phyloP scores from a whole-genome alignment of 2,113 vertebrate genomes.

The Scomber colias region DNA sequence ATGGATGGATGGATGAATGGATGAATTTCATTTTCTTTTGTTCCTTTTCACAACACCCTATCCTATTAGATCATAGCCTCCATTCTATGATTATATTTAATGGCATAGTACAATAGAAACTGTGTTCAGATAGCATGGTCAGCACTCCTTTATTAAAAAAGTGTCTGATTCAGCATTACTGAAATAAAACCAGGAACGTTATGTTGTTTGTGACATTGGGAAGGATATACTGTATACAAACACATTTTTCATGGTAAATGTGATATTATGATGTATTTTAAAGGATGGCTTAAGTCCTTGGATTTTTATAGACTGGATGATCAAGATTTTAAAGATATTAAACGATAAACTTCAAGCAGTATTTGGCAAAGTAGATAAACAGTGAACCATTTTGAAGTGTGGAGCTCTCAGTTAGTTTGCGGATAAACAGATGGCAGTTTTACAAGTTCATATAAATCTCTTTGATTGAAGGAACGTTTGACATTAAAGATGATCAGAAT shows the following conservation, averaged over 20 bases:
- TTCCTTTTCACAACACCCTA: neutral
- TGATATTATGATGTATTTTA: constrained; percentile 26
- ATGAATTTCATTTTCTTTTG: neutral
- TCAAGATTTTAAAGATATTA: constrained; percentile 52
- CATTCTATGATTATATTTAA: neutral
- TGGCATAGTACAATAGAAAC: constrained; percentile 1
- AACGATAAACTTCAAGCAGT: constrained; percentile 47
- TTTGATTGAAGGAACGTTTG: constrained; percentile 46
- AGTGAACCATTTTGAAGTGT: constrained; percentile 41
- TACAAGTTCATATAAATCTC: constrained; percentile 59
- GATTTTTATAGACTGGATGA: constrained; percentile 28
- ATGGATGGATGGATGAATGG: neutral
- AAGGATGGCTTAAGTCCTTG: constrained; percentile 11
- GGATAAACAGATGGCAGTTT: constrained; percentile 72
- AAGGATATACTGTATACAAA: neutral
- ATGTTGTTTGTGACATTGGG: too few relatives aligned
- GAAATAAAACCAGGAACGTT: neutral
- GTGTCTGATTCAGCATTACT: neutral
- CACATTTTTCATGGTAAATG: constrained; percentile 17
- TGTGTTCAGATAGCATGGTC: neutral
- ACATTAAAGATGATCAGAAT: constrained; percentile 47
- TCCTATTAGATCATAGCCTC: neutral
- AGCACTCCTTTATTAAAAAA: neutral
- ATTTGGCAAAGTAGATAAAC: constrained; percentile 57
- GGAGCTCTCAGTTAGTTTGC: constrained; percentile 57